These are phyloP conservation scores for Lutraria rhynchaena DNA, from an alignment of 1,140 invertebrate species.

Conservation along the genomic window DNA sequence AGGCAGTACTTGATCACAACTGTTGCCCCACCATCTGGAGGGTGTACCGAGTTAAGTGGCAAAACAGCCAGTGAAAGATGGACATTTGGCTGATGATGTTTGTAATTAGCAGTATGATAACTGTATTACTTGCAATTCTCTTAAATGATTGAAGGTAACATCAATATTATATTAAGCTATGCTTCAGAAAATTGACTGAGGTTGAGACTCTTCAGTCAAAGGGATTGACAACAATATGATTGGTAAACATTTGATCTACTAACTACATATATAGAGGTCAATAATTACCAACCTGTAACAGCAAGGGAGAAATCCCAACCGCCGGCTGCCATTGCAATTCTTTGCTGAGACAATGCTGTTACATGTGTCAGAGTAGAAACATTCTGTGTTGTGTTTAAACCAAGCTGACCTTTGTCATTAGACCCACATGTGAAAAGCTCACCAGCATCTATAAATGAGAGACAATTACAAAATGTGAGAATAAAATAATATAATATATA, in stretches of 20 bases:
- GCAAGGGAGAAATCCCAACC: slow-evolving; percentile 80
- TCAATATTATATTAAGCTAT: too few relatives aligned
- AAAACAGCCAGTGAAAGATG: too few relatives aligned
- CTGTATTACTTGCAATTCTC: too few relatives aligned
- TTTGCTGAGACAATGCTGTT: slow-evolving; percentile 4
- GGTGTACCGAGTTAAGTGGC: too few relatives aligned
- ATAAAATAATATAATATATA: background rate
- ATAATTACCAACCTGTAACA: slow-evolving; percentile 71
- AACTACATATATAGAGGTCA: background rate
- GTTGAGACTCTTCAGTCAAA: too few relatives aligned
- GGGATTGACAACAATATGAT: too few relatives aligned
- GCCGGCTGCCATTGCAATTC: slow-evolving; percentile 69
- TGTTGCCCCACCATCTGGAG: too few relatives aligned
- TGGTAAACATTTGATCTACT: background rate
- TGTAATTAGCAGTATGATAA: too few relatives aligned
- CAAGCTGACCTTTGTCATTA: slow-evolving; percentile 82
- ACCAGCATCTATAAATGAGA: slow-evolving; percentile 67
- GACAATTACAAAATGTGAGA: too few relatives aligned
- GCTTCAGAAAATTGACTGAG: too few relatives aligned
- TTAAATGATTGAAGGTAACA: background rate
- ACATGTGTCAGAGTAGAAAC: slow-evolving; percentile 69
- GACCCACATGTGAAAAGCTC: slow-evolving; percentile 72
- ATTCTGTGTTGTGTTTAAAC: slow-evolving; percentile 82
- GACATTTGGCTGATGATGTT: too few relatives aligned
- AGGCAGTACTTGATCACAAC: too few relatives aligned